Conservation (phyloP, 1,140 invertebrate genomes). For the Epicauta chinensis region DNA sequence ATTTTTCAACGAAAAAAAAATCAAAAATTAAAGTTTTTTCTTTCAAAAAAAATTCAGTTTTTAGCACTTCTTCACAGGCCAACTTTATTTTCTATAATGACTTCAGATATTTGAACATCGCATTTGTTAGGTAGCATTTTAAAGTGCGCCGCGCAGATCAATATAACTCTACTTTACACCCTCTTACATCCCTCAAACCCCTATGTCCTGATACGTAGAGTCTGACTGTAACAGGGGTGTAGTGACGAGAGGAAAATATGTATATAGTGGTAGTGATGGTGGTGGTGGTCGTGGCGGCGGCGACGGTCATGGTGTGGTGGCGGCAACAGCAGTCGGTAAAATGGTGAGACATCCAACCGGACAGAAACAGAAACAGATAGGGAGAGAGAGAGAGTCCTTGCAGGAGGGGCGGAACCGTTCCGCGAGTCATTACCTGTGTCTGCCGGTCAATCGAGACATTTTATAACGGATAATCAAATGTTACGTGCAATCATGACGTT, state of each 20-base stretch:
- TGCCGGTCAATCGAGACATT: slow-evolving; percentile 29
- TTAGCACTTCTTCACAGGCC: background rate
- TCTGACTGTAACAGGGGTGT: slow-evolving; percentile 10
- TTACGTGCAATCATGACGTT: slow-evolving; percentile 18
- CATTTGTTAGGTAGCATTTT: slow-evolving; percentile 17
- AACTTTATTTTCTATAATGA: slow-evolving; percentile 22
- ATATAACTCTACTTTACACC: slow-evolving; percentile 25
- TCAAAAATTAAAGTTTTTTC: too few relatives aligned
- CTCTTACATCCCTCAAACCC: slow-evolving; percentile 13
- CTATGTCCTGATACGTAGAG: slow-evolving; percentile 14
- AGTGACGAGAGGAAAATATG: slow-evolving; percentile 6
- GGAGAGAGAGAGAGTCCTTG: slow-evolving; percentile 15
- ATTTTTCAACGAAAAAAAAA: too few relatives aligned
- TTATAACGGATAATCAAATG: slow-evolving; percentile 19
- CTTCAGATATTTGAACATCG: slow-evolving; percentile 27
- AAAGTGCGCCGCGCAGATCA: slow-evolving; percentile 29
- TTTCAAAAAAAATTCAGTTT: background rate
- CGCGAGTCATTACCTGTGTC: slow-evolving; percentile 29
- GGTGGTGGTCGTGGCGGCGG: slow-evolving; percentile 13
- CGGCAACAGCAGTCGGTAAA: background rate
- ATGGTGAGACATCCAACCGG: background rate
- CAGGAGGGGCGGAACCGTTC: slow-evolving; percentile 28
- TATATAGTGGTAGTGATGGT: too few relatives aligned
- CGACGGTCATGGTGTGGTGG: background rate
- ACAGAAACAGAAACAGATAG: background rate